Conservation (phyloP, 2,888 invertebrate genomes). For the Cheilosia urbana region DNA sequence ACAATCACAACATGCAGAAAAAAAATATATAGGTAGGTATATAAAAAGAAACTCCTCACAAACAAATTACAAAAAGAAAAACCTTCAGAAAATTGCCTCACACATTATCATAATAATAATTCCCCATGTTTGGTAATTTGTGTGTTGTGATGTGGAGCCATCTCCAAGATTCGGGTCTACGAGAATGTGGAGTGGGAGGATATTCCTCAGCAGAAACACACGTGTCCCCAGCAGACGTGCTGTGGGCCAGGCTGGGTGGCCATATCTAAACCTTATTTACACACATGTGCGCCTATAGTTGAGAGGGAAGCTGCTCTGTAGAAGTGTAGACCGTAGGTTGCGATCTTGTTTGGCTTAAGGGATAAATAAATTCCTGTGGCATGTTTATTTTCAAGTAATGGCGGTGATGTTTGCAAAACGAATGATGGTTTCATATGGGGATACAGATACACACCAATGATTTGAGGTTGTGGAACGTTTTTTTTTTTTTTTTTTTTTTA, state of each 20-base stretch:
- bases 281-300: conserved; percentile 32
- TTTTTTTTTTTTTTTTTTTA: background rate
- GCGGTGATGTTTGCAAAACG: conserved; percentile 33
- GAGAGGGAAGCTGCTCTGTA: conserved; percentile 24
- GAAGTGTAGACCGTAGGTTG: conserved; percentile 18
- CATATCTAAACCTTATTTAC: conserved; percentile 44
- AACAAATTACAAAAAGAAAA: conserved; percentile 48
- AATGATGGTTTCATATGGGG: conserved; percentile 10
- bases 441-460: conserved; percentile 31
- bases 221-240: background rate
- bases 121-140: conserved; percentile 49
- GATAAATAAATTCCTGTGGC: conserved; percentile 50
- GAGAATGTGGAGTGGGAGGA: background rate
- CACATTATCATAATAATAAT: conserved; percentile 68
- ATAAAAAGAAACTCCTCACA: background rate
- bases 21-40: too few species aligned
- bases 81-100: conserved; percentile 57
- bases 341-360: conserved; percentile 48
- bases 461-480: conserved; percentile 8
- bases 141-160: conserved; percentile 22
- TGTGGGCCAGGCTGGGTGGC: background rate
- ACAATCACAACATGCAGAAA: background rate
- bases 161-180: conserved; percentile 13
- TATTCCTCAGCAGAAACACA: background rate
- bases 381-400: conserved; percentile 39